These are phyloP conservation scores for Ispidina picta DNA, from an alignment of 2,797 vertebrate species.

Conservation along the genomic window DNA sequence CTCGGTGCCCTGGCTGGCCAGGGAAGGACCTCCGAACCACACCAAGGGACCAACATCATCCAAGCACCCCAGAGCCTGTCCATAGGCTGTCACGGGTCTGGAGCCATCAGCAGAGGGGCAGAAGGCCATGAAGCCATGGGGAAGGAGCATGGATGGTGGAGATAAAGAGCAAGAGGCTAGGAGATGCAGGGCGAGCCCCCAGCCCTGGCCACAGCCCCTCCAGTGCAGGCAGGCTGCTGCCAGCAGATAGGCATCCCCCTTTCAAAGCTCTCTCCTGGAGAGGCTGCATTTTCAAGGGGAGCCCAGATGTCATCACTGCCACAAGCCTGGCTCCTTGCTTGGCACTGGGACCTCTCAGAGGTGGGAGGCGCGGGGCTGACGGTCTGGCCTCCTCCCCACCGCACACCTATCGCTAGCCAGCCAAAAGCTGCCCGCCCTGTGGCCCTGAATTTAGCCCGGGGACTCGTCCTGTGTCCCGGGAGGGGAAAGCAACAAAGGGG, in stretches of 20 bases:
- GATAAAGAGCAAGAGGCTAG: constrained; percentile 39
- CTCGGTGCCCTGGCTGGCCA: background rate
- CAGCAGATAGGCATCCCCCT: background rate
- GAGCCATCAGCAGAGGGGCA: background rate
- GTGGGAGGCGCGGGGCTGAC: rapidly evolving
- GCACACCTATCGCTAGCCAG: background rate
- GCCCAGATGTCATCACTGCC: background rate
- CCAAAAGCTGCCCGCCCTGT: background rate
- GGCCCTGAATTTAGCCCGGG: background rate
- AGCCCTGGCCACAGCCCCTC: constrained; percentile 41
- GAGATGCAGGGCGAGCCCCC: constrained; percentile 20
- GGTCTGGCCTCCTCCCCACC: background rate
- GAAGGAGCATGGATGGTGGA: background rate
- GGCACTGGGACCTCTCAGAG: background rate
- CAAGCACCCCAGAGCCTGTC: background rate
- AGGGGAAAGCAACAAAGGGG: background rate
- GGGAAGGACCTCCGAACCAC: background rate
- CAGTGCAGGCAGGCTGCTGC: background rate
- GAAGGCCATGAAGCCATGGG: rapidly evolving
- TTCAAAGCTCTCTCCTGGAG: background rate
- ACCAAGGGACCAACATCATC: background rate
- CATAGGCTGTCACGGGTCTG: background rate
- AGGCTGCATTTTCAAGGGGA: background rate
- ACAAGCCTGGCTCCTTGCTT: background rate
- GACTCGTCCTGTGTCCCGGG: background rate